Conservation (phyloP, 2,888 invertebrate genomes). For the Lymantria monacha region DNA sequence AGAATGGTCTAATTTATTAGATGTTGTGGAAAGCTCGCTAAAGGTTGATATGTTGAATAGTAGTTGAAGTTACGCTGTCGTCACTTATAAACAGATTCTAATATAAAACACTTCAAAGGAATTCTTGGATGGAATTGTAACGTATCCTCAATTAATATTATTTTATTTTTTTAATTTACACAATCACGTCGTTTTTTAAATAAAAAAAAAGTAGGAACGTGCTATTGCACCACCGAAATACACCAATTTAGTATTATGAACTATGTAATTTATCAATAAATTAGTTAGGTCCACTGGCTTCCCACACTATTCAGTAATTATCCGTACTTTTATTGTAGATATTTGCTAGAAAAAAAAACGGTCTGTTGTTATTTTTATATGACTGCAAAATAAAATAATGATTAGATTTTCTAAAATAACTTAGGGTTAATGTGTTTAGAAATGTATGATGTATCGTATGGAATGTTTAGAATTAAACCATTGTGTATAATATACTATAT, state of each 20-base stretch:
- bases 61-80: slow-evolving; percentile 31
- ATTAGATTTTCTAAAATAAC: slow-evolving; percentile 77
- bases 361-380: slow-evolving; percentile 81
- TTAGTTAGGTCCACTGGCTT: slow-evolving; percentile 72
- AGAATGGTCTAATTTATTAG: slow-evolving; percentile 48
- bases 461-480: slow-evolving; percentile 26
- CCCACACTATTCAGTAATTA: slow-evolving; percentile 64
- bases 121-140: slow-evolving; percentile 73
- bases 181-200: slow-evolving; percentile 54
- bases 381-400: slow-evolving; percentile 71
- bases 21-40: slow-evolving; percentile 64
- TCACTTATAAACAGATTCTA: slow-evolving; percentile 30
- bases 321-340: slow-evolving; percentile 70
- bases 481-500: slow-evolving; percentile 34
- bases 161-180: slow-evolving; percentile 58
- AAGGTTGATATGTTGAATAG: slow-evolving; percentile 65
- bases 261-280: slow-evolving; percentile 49
- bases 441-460: slow-evolving; percentile 23
- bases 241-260: slow-evolving; percentile 70
- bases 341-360: slow-evolving; percentile 71
- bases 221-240: slow-evolving; percentile 80
- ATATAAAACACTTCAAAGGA: slow-evolving; percentile 51
- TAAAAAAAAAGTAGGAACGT: slow-evolving; percentile 71
- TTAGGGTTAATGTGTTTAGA: slow-evolving; percentile 57
- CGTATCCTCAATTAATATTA: slow-evolving; percentile 41